Conservation (phyloP, 2,113 vertebrate species). For the Pseudonaja textilis region DNA sequence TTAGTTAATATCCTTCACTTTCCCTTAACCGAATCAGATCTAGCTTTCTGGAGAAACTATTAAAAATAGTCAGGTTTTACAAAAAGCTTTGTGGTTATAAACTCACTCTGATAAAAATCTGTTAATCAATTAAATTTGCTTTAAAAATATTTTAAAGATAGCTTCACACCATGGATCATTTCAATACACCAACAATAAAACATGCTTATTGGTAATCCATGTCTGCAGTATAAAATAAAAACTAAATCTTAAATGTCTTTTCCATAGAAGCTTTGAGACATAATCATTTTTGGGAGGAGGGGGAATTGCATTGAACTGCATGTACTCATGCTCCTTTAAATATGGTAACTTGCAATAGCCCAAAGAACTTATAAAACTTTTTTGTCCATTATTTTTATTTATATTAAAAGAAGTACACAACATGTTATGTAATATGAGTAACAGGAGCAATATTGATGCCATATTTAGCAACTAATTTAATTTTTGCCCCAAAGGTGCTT, state of each 20-base stretch:
- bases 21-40: neutral
- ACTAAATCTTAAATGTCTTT: neutral
- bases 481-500: too few species aligned
- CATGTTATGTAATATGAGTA: neutral
- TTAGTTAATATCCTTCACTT: neutral
- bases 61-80: neutral
- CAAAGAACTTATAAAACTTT: neutral
- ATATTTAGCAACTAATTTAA: neutral
- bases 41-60: neutral
- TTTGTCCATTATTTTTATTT: neutral
- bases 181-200: slow-evolving; percentile 11
- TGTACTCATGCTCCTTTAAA: neutral
- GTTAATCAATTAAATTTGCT: slow-evolving; percentile 27
- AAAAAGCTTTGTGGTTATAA: neutral
- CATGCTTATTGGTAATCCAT: neutral
- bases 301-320: neutral
- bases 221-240: slow-evolving; percentile 1
- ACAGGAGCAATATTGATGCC: neutral
- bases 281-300: neutral
- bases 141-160: slow-evolving; percentile 68
- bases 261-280: neutral
- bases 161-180: slow-evolving; percentile 72
- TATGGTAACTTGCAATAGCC: neutral
- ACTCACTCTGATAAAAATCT: slow-evolving; percentile 21
- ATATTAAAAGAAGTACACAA: neutral